Evolutionary conservation across 2,888 invertebrate genomes (phyloP).

Genomic region (Sepioteuthis lessoniana): DNA sequence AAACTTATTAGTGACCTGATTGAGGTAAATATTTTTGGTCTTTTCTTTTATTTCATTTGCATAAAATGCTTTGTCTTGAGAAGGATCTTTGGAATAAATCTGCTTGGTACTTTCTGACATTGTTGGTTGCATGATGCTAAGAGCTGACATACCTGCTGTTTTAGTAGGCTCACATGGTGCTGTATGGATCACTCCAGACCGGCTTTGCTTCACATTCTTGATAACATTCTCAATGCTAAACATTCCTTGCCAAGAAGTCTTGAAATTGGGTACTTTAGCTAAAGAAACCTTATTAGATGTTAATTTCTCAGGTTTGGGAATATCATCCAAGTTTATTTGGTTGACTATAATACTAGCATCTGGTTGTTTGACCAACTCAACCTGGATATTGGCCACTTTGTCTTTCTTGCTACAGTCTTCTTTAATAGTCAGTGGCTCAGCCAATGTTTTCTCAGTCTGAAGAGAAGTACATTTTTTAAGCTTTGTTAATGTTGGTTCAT

Average conservation of each 20-base stretch:
- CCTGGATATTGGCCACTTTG: not conserved
- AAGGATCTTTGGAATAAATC: not conserved
- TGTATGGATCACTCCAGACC: not conserved
- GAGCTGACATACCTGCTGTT: not conserved
- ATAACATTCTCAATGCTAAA: conserved; percentile 1
- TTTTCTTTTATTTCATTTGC: not conserved
- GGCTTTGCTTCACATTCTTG: not conserved
- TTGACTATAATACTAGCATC: not conserved
- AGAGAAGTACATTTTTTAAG: not conserved
- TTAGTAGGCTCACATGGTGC: not conserved
- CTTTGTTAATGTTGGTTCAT: not conserved
- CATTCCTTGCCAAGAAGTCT: not conserved
- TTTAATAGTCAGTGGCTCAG: not conserved
- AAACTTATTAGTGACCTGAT: not conserved
- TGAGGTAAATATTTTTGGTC: too few species aligned
- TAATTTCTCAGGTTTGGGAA: not conserved
- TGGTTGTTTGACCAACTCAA: not conserved
- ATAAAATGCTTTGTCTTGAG: not conserved
- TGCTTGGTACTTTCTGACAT: not conserved
- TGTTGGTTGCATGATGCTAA: not conserved
- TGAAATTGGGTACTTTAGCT: not conserved
- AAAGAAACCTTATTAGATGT: too few species aligned
- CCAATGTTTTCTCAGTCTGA: not conserved
- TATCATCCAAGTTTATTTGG: not conserved
- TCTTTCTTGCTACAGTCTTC: not conserved